Conservation (phyloP, 2,113 vertebrate species). For the Crotophaga sulcirostris region DNA sequence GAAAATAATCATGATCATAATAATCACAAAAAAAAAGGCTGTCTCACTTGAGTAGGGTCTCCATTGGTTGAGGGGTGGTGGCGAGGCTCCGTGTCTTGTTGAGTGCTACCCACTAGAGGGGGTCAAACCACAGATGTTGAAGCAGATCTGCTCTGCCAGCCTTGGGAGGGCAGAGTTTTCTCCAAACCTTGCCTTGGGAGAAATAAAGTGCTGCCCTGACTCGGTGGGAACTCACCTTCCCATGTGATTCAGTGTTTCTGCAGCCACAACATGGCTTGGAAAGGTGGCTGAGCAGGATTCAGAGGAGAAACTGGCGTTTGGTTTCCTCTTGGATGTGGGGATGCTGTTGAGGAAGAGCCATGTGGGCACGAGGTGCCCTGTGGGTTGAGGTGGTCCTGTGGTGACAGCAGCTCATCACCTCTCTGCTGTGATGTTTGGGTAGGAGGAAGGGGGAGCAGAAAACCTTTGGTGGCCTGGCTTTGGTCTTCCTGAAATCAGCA, state of each 20-base stretch:
- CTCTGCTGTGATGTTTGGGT: not conserved
- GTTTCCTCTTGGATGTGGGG: not conserved
- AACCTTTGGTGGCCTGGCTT: not conserved
- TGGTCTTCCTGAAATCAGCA: not conserved
- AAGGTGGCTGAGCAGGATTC: not conserved
- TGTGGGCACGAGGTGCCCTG: rapidly evolving
- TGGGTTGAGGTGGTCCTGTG: not conserved
- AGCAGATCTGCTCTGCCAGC: not conserved
- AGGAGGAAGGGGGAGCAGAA: not conserved
- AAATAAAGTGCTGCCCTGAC: not conserved
- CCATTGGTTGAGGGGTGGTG: not conserved
- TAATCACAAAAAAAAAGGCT: not conserved
- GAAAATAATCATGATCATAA: not conserved
- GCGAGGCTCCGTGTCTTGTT: conserved; percentile 17
- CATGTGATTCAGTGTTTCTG: rapidly evolving
- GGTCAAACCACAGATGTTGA: conserved; percentile 68
- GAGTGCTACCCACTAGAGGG: conserved; percentile 68
- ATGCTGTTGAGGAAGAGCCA: not conserved
- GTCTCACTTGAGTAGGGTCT: conserved; percentile 1
- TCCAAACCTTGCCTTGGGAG: not conserved
- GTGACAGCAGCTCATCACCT: not conserved
- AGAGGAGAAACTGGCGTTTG: not conserved
- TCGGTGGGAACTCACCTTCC: not conserved
- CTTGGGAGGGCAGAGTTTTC: conserved; percentile 17
- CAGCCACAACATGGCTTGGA: not conserved